Conservation (phyloP, 2,888 invertebrate species). For the Agrotis puta region DNA sequence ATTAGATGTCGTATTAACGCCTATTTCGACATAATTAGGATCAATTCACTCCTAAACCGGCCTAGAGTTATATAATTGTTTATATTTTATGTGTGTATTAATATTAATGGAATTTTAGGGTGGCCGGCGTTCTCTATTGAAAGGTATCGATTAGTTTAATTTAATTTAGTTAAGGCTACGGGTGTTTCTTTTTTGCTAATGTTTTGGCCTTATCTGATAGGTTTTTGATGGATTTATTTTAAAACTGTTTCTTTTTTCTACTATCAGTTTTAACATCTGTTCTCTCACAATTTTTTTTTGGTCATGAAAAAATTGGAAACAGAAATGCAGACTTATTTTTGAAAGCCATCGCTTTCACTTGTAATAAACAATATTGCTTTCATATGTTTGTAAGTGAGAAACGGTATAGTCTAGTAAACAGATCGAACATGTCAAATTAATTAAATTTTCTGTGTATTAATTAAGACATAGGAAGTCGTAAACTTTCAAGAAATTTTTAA, state of each 20-base stretch:
- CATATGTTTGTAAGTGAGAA: neutral
- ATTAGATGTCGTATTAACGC: constrained; percentile 90
- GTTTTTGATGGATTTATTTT: constrained; percentile 57
- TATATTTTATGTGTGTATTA: constrained; percentile 80
- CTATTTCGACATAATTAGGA: constrained; percentile 91
- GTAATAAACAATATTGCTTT: neutral
- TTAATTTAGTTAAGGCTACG: constrained; percentile 63
- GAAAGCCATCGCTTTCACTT: neutral
- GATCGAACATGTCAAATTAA: no score
- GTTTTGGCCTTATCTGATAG: constrained; percentile 50
- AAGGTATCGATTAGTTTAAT: constrained; percentile 65
- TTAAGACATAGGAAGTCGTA: constrained; percentile 18
- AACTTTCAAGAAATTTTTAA: constrained; percentile 26
- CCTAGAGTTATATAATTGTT: constrained; percentile 84
- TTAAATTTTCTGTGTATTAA: neutral
- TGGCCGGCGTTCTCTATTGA: constrained; percentile 57
- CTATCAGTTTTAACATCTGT: constrained; percentile 46
- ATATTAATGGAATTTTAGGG: constrained; percentile 69
- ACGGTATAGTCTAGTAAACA: no score
- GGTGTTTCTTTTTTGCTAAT: constrained; percentile 59
- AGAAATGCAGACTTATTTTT: neutral
- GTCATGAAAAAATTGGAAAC: neutral
- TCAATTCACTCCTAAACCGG: constrained; percentile 82
- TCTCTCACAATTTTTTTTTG: neutral
- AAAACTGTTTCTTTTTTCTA: constrained; percentile 39